These are phyloP conservation scores for Muscidifurax raptorellus DNA, from an alignment of 1,140 invertebrate species.

Conservation along the genomic window DNA sequence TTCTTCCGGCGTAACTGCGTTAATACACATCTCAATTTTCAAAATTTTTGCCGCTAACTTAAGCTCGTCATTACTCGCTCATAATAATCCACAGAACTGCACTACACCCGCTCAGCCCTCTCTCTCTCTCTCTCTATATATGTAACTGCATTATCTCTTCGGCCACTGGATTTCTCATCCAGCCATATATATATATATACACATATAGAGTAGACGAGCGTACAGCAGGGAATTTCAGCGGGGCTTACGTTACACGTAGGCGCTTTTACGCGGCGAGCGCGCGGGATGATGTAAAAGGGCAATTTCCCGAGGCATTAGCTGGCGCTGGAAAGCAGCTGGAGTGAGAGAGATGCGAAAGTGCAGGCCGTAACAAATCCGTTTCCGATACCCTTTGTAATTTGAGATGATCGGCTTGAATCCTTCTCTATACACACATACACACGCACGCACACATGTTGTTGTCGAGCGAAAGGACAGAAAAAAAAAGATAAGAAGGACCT, in stretches of 20 bases:
- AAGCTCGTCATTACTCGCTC: not conserved
- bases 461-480: constrained; percentile 36
- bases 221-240: constrained; percentile 39
- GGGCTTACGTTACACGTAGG: constrained; percentile 28
- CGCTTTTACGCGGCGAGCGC: constrained; percentile 28
- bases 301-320: constrained; percentile 50
- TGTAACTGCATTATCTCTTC: constrained; percentile 38
- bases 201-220: not conserved
- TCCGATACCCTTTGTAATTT: constrained; percentile 72
- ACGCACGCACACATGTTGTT: constrained; percentile 56
- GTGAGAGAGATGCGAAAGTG: constrained; percentile 25
- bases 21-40: too few relatives aligned
- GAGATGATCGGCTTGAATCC: constrained; percentile 69
- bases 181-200: too few relatives aligned
- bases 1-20: not conserved
- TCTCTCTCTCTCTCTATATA: not conserved
- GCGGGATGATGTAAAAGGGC: constrained; percentile 47
- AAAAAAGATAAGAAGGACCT: constrained; percentile 26
- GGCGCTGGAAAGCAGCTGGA: constrained; percentile 15
- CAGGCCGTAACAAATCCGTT: constrained; percentile 68
- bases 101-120: not conserved
- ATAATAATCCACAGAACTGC: not conserved
- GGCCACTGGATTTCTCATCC: not conserved
- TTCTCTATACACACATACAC: constrained; percentile 3
- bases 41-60: too few relatives aligned